phyloP scores from a whole-genome alignment of 2,888 invertebrate genomes.

The Eupithecia exiguata region DNA sequence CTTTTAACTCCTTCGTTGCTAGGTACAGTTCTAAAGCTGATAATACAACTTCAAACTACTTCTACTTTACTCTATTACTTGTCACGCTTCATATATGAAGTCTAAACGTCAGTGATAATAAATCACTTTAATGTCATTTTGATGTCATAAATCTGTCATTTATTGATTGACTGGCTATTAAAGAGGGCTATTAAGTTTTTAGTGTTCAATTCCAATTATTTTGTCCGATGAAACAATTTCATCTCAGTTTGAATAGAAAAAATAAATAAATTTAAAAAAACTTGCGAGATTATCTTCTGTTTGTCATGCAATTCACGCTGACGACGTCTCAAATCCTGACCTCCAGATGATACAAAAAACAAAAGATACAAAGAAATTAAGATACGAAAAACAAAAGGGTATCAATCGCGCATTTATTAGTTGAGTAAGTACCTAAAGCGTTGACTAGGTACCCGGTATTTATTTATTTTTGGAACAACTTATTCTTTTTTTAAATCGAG shows the following conservation, averaged over 20 bases:
- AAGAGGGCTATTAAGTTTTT: constrained; percentile 33
- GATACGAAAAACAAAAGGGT: no score
- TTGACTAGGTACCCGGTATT: neutral
- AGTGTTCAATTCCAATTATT: constrained; percentile 28
- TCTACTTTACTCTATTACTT: constrained; percentile 27
- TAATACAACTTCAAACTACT: constrained; percentile 31
- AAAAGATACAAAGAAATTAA: no score
- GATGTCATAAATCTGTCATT: constrained; percentile 35
- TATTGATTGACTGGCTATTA: constrained; percentile 36
- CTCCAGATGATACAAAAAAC: no score
- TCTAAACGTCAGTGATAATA: constrained; percentile 35
- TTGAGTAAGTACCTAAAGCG: no score
- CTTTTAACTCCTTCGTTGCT: neutral
- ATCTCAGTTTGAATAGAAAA: constrained; percentile 6
- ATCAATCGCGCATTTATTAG: no score
- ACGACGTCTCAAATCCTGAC: neutral
- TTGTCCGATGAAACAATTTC: constrained; percentile 27
- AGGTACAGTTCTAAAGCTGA: constrained; percentile 26
- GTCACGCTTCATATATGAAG: constrained; percentile 44
- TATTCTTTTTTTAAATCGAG: neutral
- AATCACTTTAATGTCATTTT: constrained; percentile 38
- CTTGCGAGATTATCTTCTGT: no score
- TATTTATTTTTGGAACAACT: no score
- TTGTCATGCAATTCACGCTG: no score
- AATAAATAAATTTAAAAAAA: neutral